Conservation (phyloP, 2,113 vertebrate genomes). For the Rallus limicola region DNA sequence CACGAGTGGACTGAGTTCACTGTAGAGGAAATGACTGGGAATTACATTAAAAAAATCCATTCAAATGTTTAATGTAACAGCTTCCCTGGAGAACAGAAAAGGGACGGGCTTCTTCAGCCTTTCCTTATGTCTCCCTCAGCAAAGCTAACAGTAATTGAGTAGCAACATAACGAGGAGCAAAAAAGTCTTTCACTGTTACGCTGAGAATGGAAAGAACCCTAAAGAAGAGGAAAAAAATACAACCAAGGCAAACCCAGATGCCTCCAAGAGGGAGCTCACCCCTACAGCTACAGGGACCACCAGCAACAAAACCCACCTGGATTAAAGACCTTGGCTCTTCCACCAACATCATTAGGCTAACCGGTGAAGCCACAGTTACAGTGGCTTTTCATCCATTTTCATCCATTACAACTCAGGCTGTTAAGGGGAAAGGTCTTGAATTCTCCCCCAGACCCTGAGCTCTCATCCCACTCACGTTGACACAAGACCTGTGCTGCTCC, state of each 20-base stretch:
- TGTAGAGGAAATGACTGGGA: constrained; percentile 60
- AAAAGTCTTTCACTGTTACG: not conserved
- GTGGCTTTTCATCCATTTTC: not conserved
- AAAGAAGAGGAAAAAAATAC: not conserved
- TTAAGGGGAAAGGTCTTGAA: not conserved
- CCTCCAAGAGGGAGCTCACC: not conserved
- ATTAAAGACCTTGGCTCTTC: not conserved
- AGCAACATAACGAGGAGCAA: constrained; percentile 5
- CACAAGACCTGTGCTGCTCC: not conserved
- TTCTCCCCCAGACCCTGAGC: not conserved
- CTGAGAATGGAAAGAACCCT: not conserved
- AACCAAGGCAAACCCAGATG: not conserved
- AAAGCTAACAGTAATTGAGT: constrained; percentile 31
- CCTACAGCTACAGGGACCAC: not conserved
- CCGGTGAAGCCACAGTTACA: not conserved
- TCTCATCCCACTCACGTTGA: not conserved
- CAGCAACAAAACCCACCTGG: not conserved
- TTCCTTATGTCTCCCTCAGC: constrained; percentile 23
- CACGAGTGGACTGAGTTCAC: constrained; percentile 54
- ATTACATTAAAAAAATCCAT: constrained; percentile 58
- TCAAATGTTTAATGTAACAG: constrained; percentile 61
- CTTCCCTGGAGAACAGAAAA: constrained; percentile 51
- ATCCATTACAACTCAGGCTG: not conserved
- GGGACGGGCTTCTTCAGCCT: constrained; percentile 44
- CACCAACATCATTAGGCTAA: not conserved